Evolutionary conservation across 2,888 invertebrate genomes (phyloP), one percentile per base, ranked within the genome.

Genomic region (Geophilus truncorum): DNA sequence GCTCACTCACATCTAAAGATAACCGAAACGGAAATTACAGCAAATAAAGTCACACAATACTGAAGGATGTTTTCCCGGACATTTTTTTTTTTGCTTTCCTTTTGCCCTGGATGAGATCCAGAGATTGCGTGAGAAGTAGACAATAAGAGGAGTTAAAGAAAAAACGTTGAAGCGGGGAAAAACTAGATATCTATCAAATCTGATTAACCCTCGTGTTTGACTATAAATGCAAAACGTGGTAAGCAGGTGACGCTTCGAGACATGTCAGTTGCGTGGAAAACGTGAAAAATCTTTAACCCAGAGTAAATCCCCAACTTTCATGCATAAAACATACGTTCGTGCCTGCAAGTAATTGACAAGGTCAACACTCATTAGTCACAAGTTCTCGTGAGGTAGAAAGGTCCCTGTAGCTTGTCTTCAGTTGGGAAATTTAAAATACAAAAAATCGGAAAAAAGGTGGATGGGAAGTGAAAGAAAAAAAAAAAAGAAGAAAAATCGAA

Each of bases 321-420:
- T 62, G 57, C 57, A 62, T 62, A 62, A 62, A 62, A 62, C 57
- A 62, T 62, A 10, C 9, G 21, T 62, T 62, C 57, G 7, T 62
- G 57, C 57, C 57, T 62, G n/a, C 57, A 62, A 62, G 57, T 62
- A 62, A 62, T 62, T 62, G 57, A 62, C 57, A 62, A 62, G 57
- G 57, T 62, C 57, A 62, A 62, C 57, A 62, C 57, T 62, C 57
- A 62, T 62, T 62, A 62, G 57, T 62, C 57, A 62, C 57, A 62
- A 62, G 57, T 62, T 62, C 57, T 62, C 57, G 57, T 62, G 57
- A 62, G 57, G 57, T 62, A 23, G 15, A 62, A 62, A 62, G 57
- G 18, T 62, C 23, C 57, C 57, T 23, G n/a, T n/a, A n/a, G n/a
- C n/a, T n/a, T n/a, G n/a, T n/a, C n/a, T n/a, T n/a, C n/a, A n/a